phyloP scores from a whole-genome alignment of 2,888 invertebrate genomes.

The Eupeodes latifasciatus region DNA sequence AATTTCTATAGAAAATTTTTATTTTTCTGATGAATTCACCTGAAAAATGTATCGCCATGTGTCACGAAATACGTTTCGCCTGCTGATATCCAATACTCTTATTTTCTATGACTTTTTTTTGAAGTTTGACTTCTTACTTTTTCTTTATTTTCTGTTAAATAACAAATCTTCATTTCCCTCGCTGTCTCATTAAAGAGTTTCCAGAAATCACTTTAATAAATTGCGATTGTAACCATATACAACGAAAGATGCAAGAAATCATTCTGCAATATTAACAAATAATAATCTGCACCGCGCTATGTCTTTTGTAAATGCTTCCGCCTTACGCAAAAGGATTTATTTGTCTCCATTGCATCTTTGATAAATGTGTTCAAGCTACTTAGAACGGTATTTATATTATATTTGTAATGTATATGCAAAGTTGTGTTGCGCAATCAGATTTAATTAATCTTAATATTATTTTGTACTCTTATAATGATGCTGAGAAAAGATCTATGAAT shows the following conservation, averaged over 20 bases:
- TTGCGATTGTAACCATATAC: constrained; percentile 34
- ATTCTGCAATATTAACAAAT: constrained; percentile 48
- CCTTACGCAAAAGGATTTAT: constrained; percentile 74
- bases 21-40: too few relatives aligned
- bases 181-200: constrained; percentile 71
- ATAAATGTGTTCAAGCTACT: constrained; percentile 24
- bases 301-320: constrained; percentile 53
- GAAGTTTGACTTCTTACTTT: too few relatives aligned
- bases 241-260: constrained; percentile 62
- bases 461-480: not conserved
- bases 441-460: constrained; percentile 69
- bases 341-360: constrained; percentile 50
- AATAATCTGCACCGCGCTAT: constrained; percentile 19
- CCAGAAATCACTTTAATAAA: constrained; percentile 69
- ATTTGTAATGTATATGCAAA: constrained; percentile 38
- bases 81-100: too few relatives aligned
- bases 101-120: too few relatives aligned
- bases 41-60: too few relatives aligned
- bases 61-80: too few relatives aligned
- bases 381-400: constrained; percentile 43
- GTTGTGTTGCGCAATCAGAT: constrained; percentile 49
- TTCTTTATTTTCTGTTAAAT: not conserved
- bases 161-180: constrained; percentile 32
- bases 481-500: constrained; percentile 43
- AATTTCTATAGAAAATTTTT: too few relatives aligned